These are phyloP conservation scores for Lates calcarifer DNA, from an alignment of 2,113 vertebrate genomes.

Conservation along the genomic window DNA sequence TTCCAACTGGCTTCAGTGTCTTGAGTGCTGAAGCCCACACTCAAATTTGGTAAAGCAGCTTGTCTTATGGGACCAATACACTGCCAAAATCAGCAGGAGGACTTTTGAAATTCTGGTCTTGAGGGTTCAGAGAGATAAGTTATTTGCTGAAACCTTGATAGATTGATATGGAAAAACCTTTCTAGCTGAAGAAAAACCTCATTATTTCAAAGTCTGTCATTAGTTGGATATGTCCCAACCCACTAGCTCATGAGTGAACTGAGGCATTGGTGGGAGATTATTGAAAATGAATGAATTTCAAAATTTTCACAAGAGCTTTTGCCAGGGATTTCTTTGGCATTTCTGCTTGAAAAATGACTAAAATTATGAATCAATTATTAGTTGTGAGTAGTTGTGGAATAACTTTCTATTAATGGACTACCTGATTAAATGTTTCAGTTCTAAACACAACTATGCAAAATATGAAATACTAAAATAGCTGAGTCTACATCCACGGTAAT, in stretches of 20 bases:
- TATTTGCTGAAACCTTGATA: neutral
- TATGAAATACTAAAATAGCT: neutral
- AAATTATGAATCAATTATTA: neutral
- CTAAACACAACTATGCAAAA: neutral
- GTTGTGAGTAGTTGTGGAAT: neutral
- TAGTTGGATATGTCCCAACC: neutral
- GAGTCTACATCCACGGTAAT: neutral
- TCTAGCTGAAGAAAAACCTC: neutral
- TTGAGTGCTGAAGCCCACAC: neutral
- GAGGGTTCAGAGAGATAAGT: neutral
- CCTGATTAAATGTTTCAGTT: neutral
- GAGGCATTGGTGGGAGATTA: neutral
- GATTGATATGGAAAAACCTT: neutral
- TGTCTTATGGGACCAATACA: neutral
- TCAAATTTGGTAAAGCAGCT: neutral
- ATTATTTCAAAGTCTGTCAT: neutral
- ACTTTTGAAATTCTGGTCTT: neutral
- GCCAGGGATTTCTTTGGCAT: neutral
- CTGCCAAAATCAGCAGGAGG: neutral
- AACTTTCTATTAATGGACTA: neutral
- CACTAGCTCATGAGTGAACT: neutral
- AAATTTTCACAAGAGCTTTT: neutral
- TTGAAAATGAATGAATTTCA: neutral
- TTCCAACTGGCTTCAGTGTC: slow-evolving; percentile 32
- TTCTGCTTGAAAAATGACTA: neutral